Evolutionary conservation across 2,888 invertebrate genomes (phyloP).

Genomic region (Cerastis rubricosa): DNA sequence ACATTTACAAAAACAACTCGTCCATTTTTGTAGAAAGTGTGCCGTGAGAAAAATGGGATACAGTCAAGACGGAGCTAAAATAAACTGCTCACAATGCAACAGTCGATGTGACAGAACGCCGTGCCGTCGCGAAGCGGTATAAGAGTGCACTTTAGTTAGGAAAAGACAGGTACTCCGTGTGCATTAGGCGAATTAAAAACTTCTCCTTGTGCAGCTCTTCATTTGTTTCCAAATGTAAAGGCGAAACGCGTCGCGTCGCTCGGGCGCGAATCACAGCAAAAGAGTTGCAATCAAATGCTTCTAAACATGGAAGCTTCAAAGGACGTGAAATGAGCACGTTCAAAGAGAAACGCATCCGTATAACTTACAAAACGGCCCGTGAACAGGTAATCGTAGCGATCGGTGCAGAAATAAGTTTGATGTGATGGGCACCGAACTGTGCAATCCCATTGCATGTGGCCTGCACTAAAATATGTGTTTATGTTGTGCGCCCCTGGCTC

Average conservation of each 20-base stretch:
- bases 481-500: slow-evolving; percentile 24
- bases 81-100: slow-evolving; percentile 85
- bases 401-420: slow-evolving; percentile 83
- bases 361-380: slow-evolving; percentile 77
- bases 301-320: slow-evolving; percentile 83
- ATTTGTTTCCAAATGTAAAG: slow-evolving; percentile 85
- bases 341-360: slow-evolving; percentile 83
- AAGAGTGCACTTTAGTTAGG: slow-evolving; percentile 85
- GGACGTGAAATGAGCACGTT: slow-evolving; percentile 86
- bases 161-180: slow-evolving; percentile 83
- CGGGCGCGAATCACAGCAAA: slow-evolving; percentile 76
- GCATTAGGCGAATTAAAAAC: slow-evolving; percentile 91
- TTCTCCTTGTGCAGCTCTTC: slow-evolving; percentile 81
- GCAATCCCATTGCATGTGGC: slow-evolving; percentile 63
- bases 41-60: slow-evolving; percentile 73
- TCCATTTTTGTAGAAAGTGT: slow-evolving; percentile 67
- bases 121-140: slow-evolving; percentile 79
- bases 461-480: slow-evolving; percentile 54
- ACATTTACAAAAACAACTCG: slow-evolving; percentile 66
- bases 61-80: slow-evolving; percentile 83
- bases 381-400: slow-evolving; percentile 83
- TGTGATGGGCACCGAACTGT: slow-evolving; percentile 76
- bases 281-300: slow-evolving; percentile 88
- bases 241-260: slow-evolving; percentile 75
- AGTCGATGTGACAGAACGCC: slow-evolving; percentile 84